Base-by-base conservation (phyloP, 2,113 vertebrate genomes). In the Strigops habroptila region DNA sequence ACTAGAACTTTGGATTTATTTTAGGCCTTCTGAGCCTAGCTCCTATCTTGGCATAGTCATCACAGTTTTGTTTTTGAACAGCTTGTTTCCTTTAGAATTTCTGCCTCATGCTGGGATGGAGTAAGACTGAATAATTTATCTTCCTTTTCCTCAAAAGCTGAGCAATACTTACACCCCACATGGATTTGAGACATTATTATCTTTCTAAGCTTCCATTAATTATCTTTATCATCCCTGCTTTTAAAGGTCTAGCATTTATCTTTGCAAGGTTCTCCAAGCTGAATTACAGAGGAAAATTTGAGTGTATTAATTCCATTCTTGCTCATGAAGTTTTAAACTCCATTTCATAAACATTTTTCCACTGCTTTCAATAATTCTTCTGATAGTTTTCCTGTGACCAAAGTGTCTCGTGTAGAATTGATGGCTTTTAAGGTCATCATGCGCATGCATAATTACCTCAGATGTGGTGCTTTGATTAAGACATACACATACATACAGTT, bases 151-250 rank as follows among this genome's bases (percentile, higher is more conserved):
- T 97, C 87, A 93, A 97, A 97, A 97, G 91, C 91, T 77, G 51
- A 96, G 91, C 91, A 91, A 37, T 52, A 95, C 77, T 89, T 95
- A 90, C 69, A 88, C 87, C 70, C 78, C 89, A 92, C 84, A 77
- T 91, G 94, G 89, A 95, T 91, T 96, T 93, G 87, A 92, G 75
- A 85, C 87, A 85, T 91, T 94, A 95, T 94, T 96, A 78, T 95
- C 94, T 92, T 95, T 93, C 78, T 94, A 93, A 95, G 87, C 91
- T 94, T 92, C 82, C 82, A 79, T 94, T 96, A 95, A 95, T 96
- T 96, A 95, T 95, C 93, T 96, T 96, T 96, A 95, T 96, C 93
- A 94, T 84, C 62, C 93, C 53, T 93, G 62, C 77, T 93, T 96
- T 96, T 95, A 93, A 94, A 95, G 91, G 93, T 94, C 95, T 91